Evolutionary conservation across 2,113 vertebrate genomes (phyloP).

Genomic region (Xenopus laevis): DNA sequence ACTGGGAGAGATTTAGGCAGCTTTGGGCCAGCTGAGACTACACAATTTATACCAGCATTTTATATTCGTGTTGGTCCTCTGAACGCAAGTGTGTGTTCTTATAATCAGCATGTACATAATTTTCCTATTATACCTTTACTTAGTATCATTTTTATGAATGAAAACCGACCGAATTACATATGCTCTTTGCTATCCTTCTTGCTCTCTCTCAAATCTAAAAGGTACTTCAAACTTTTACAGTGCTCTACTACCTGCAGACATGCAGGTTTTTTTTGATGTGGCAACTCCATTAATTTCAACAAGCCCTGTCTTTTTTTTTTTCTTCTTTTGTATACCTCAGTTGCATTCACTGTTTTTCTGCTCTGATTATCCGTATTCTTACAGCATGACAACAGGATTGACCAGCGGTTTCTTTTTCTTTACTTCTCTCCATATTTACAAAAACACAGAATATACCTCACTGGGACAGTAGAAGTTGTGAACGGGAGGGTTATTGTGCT

Average conservation of each 20-base stretch:
- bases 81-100: not conserved
- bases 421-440: not conserved
- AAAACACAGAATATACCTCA: conserved; percentile 34
- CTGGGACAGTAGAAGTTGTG: conserved; percentile 20
- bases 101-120: not conserved
- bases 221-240: not conserved
- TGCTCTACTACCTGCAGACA: not conserved
- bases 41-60: conserved; percentile 35
- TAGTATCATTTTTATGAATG: not conserved
- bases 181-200: not conserved
- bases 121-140: too few species aligned
- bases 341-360: conserved; percentile 11
- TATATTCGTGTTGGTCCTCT: not conserved
- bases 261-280: conserved; percentile 12
- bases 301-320: not conserved
- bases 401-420: not conserved
- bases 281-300: not conserved
- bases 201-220: not conserved
- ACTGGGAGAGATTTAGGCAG: not conserved
- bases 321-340: conserved; percentile 28
- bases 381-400: conserved; percentile 24
- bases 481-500: conserved; percentile 18
- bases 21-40: conserved; percentile 1
- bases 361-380: not conserved
- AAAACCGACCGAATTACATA: not conserved